Base-by-base conservation (phyloP, 2,797 vertebrate species). In the Peromyscus attwateri region DNA sequence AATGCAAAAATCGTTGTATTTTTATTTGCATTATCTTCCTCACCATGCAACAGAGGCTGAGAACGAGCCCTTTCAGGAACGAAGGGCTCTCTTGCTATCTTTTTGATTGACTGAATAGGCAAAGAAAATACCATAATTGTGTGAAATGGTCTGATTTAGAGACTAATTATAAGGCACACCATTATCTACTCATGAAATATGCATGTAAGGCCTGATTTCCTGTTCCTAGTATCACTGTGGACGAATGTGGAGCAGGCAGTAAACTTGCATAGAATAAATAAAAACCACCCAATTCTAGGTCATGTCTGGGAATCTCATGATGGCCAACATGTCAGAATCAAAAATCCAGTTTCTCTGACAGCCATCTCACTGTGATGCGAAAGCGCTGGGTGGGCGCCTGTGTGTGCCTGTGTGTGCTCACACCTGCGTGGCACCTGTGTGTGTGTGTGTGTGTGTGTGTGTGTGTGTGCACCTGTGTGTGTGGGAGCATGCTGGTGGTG, bases 151-250 rank as follows among this genome's bases (percentile, higher is more conserved):
- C 96, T 95, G 92, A 94, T 94, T 97, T 96, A 96, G 95, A 97
- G 97, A 95, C 94, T 94, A 97, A 91, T 97, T 96, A 97, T 94
- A 91, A 96, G 87, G 91, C 94, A 77, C 52, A 77, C 87, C 97
- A 96, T 97, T 95, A 96, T 91, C 90, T 96, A 55, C 91, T 97
- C 96, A 96, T 97, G 82, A 97, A 97, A 97, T 96, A 96, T 89
- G 77, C 90, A 89, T 89, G 92, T 34, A 81, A 68, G 77, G 84
- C 73, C 93, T 77, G 46, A 27, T 92, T 96, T 95, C 95, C 79
- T 90, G 84, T 75, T 70, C 88, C 40, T 93, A 71, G 64, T 75
- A 79, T 88, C 85, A 76, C 81, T 57, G 2, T 80, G 66, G 95
- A 76, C 90, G 94, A 94, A 92, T 76, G 92, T 16, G 16, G 83